Base-by-base conservation (phyloP, 1,140 invertebrate genomes). In the Uloborus diversus region DNA sequence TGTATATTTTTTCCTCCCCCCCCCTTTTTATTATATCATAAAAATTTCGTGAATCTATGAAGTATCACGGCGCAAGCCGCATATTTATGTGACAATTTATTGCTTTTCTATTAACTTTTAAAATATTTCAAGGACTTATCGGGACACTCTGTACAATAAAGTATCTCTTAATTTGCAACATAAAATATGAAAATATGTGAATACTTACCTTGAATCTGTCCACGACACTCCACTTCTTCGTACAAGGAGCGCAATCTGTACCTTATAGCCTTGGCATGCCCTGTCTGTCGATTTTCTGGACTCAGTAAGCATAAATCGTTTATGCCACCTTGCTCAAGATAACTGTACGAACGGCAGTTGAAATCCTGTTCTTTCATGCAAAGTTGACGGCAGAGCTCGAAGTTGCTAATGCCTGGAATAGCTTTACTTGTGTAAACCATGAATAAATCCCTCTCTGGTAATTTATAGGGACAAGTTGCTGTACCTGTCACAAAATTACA, bases 271-370 rank as follows among this genome's bases (percentile, higher is more conserved):
- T 85, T 86, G 20, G 84, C 84, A 11, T 85, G 86, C n/a, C 84
- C 85, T n/a, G 84, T 85, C 20, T 81, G 82, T 23, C 84, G 83
- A 47, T 84, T 87, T 76, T 88, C 86, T 32, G 86, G 83, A 81
- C 86, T 88, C 33, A 88, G 81, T 17, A 88, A 82, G 69, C 87
- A 88, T 47, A 85, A 76, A 51, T 83, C 82, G n/a, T 80, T 82
- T 33, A 75, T 81, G 9, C 79, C 79, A 2, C 70, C 82, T 56
- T 82, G 80, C 56, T 84, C 84, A 3, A 88, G 73, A 81, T 88
- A 88, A n/a, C 89, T 86, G 82, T 86, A 89, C 3, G 88, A 87
- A 32, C 88, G 82, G 75, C 89, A 89, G 47, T 86, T 86, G 82
- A 89, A 89, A n/a, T 86, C 85, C 47, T 83, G 83, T 81, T 89